Conservation (phyloP, 2,888 invertebrate genomes). For the Bimastos eiseni region DNA sequence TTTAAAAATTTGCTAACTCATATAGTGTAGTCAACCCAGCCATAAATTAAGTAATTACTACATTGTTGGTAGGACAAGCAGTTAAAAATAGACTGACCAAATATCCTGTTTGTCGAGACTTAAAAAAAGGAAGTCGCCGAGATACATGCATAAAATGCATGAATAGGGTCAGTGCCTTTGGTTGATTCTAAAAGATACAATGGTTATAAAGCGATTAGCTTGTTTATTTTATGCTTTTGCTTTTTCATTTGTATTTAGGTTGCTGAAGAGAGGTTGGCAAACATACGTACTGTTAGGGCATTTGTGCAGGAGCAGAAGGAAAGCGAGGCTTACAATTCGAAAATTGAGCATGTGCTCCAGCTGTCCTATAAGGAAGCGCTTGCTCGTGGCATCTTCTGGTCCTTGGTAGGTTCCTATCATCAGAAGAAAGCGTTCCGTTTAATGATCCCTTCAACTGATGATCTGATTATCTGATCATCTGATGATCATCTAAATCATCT, state of each 20-base stretch:
- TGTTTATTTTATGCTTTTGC: not conserved
- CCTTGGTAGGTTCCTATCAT: conserved; percentile 70
- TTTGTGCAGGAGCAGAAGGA: conserved; percentile 86
- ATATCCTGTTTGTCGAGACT: not conserved
- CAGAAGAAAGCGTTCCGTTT: not conserved
- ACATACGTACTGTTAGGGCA: conserved; percentile 88
- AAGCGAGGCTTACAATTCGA: conserved; percentile 70
- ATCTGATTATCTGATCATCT: too few relatives aligned
- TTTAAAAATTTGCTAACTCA: not conserved
- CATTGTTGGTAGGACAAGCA: not conserved
- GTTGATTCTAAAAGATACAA: not conserved
- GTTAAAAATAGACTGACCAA: not conserved
- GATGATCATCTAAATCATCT: too few relatives aligned
- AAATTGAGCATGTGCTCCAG: conserved; percentile 74
- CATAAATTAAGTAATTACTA: not conserved
- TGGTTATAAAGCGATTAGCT: not conserved
- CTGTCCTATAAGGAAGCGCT: conserved; percentile 84
- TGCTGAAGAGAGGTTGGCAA: conserved; percentile 85
- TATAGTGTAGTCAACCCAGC: not conserved
- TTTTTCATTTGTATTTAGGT: conserved; percentile 52
- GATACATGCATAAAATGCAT: not conserved
- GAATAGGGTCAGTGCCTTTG: not conserved
- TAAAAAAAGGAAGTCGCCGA: not conserved
- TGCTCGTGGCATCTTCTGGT: conserved; percentile 87
- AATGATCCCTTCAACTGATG: not conserved